phyloP scores from a whole-genome alignment of 2,113 vertebrate genomes.

The Eptesicus fuscus region DNA sequence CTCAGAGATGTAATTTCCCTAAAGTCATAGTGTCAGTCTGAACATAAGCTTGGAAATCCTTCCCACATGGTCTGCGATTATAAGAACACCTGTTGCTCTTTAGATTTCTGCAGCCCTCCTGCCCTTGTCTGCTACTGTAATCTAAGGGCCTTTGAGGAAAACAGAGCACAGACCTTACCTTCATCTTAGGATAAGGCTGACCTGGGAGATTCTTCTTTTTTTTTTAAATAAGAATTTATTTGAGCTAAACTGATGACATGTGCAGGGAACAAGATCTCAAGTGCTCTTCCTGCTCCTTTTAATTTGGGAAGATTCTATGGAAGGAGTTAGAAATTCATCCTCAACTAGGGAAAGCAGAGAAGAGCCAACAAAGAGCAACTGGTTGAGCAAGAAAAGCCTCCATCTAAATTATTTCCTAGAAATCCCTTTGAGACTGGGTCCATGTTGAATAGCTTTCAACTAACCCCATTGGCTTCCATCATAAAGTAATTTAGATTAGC shows the following conservation, averaged over 20 bases:
- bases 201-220: background rate
- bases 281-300: background rate
- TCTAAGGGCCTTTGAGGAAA: background rate
- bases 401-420: conserved; percentile 49
- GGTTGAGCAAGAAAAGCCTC: conserved; percentile 33
- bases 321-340: background rate
- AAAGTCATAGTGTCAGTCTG: background rate
- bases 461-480: conserved; percentile 21
- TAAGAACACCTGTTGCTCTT: background rate
- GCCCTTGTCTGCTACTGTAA: background rate
- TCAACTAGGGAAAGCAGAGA: background rate
- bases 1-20: background rate
- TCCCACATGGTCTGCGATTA: background rate
- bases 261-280: background rate
- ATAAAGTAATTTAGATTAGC: conserved; percentile 83
- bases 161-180: background rate
- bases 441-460: conserved; percentile 14
- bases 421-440: background rate
- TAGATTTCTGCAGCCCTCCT: background rate
- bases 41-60: background rate
- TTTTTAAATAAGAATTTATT: background rate
- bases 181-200: background rate
- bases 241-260: background rate
- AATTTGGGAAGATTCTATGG: background rate
- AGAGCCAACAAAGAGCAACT: conserved; percentile 1